Evolutionary conservation across 35 echinoderm and acorn worm species (phyloP).

Genomic region (Ptychodera flava): DNA sequence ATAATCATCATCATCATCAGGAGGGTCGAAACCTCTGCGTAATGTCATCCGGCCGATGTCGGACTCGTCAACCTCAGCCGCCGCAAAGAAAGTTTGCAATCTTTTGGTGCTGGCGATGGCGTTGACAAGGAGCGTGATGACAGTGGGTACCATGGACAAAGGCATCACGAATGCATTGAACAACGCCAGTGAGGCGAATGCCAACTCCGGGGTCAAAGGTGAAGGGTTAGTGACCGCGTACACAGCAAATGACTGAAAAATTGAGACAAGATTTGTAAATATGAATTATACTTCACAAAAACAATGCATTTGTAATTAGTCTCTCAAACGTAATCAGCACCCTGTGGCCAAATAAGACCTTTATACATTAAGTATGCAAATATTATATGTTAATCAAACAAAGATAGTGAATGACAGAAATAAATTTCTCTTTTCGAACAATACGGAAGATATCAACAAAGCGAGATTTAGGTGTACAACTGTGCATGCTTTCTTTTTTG

Average conservation of each 20-base stretch:
- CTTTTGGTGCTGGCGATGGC: slow-evolving; percentile 35
- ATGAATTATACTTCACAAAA: too few relatives aligned
- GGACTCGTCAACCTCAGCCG: neutral
- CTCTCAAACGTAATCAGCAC: too few relatives aligned
- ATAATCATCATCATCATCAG: neutral
- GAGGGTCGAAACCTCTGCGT: neutral
- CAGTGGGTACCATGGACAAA: slow-evolving; percentile 47
- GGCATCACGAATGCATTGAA: slow-evolving; percentile 55
- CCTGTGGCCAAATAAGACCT: too few relatives aligned
- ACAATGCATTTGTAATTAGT: too few relatives aligned
- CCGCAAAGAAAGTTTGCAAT: slow-evolving; percentile 12
- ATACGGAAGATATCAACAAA: too few relatives aligned
- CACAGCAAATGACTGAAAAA: slow-evolving; percentile 38
- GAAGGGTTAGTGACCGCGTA: slow-evolving; percentile 26
- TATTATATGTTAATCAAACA: too few relatives aligned
- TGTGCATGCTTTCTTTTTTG: too few relatives aligned
- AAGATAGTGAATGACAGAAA: too few relatives aligned
- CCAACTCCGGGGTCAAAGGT: slow-evolving; percentile 37
- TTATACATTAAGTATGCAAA: too few relatives aligned
- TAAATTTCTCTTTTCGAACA: too few relatives aligned
- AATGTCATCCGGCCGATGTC: neutral
- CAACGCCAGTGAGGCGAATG: slow-evolving; percentile 53
- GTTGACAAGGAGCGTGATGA: slow-evolving; percentile 38
- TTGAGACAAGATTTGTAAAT: too few relatives aligned
- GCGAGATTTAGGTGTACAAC: too few relatives aligned